Base-by-base conservation (phyloP, 2,113 vertebrate genomes). In the Polyodon spathula region DNA sequence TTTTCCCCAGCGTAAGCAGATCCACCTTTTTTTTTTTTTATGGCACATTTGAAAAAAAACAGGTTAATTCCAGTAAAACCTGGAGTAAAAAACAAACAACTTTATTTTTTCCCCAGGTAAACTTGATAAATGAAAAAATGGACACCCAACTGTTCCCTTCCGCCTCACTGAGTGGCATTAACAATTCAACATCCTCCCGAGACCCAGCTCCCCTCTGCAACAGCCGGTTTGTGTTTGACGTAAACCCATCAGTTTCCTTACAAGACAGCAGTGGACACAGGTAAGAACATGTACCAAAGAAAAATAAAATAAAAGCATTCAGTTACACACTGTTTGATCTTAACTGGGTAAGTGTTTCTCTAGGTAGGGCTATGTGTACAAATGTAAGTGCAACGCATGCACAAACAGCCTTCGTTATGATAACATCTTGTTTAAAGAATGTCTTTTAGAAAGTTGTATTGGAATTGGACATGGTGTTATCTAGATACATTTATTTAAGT, bases 61-160 rank as follows among this genome's bases (percentile, higher is more conserved):
- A n/a, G n/a, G n/a, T n/a, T n/a, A 12, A 7, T 3, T 46, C 4
- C 6, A 27, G 6, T 37, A 15, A 11, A 5, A 15, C 16, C 37
- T 10, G 14, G 44, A 10, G 8, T 46, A 8, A 46, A 46, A 46
- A n/a, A n/a, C n/a, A 46, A 10, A 14, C 5, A 2, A 8, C 14
- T 46, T 10, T 10, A 14, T 46, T 10, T 27, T 27, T 27, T 46
- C 44, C 44, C 44, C 37, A 2, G 59, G 16, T 51, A 27, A 54
- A 17, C 53, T 50, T 66, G 54, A 66, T 46, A n/a, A 51, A 56
- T 54, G 64, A 61, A 42, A 43, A 7, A 15, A 41, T 66, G 64
- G 64, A 66, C 54, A 15, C 64, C 9, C 58, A 66, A 37, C 41
- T 50, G 12, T 37, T 66, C 51, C 37, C 53, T 8, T 15, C 64